Percentiles rank a stretch among this genome's conserved stretches.
These are phyloP conservation scores for Ectemnius cavifrons DNA, from an alignment of 2,888 invertebrate genomes.

Conservation along the genomic window DNA sequence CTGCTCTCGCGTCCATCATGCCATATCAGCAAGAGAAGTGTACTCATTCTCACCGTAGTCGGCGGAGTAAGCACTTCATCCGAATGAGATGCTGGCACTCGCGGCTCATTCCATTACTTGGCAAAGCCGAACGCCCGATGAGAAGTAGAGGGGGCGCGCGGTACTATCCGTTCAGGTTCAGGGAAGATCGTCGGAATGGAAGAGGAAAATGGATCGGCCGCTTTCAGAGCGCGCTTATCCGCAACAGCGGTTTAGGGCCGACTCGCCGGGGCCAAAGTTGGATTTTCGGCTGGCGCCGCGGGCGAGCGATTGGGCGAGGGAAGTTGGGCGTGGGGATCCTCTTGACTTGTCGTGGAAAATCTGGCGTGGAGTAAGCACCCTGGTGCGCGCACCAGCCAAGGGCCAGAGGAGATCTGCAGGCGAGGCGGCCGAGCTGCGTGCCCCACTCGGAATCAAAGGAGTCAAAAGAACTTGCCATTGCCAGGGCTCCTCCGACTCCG, in stretches of 20 bases:
- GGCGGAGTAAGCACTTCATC: neutral
- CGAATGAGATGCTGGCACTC: slow-evolving; percentile 8
- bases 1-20: neutral
- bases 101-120: slow-evolving; percentile 14
- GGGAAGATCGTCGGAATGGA: slow-evolving; percentile 21
- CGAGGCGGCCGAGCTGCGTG: slow-evolving; percentile 40
- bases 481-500: slow-evolving; percentile 60
- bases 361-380: slow-evolving; percentile 38
- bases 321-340: slow-evolving; percentile 62
- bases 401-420: slow-evolving; percentile 43
- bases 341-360: slow-evolving; percentile 53
- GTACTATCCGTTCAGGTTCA: neutral
- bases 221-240: slow-evolving; percentile 49
- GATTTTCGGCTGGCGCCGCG: slow-evolving; percentile 57
- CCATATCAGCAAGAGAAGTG: neutral
- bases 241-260: slow-evolving; percentile 42
- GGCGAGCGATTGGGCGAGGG: slow-evolving; percentile 64
- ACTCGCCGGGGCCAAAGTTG: slow-evolving; percentile 30
- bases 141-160: neutral
- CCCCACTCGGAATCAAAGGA: slow-evolving; percentile 72
- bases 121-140: slow-evolving; percentile 1
- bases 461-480: slow-evolving; percentile 71
- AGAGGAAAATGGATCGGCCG: slow-evolving; percentile 49
- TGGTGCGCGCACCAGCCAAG: slow-evolving; percentile 3
- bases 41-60: neutral